Base-by-base conservation (phyloP, 1,140 invertebrate genomes). In the Spodoptera frugiperda region DNA sequence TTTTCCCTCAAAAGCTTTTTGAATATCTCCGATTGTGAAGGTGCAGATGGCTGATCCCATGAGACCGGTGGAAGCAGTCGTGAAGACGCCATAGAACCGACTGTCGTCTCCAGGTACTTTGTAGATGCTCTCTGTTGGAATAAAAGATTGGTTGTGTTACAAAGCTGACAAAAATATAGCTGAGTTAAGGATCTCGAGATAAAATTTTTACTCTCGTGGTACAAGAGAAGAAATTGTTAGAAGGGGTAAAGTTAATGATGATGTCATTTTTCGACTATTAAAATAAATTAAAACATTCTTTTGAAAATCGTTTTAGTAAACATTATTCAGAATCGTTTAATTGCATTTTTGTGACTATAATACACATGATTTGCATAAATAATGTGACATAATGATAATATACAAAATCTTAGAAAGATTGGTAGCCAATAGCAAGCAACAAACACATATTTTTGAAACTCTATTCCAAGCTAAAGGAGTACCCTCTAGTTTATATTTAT, bases 51-150 rank as follows among this genome's bases (percentile, higher is more conserved):
- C 98, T 33, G 98, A 99, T 1, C 98, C 98, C 95, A 97, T 97
- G 59, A 99, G 95, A 8, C 98, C 98, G 84, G 98, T 99, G 76
- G 97, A 98, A 19, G 97, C 97, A 0, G 98, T 99, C 9, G 98
- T 98, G 90, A 99, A 99, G n/a, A 98, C 97, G 12, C 97, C 98
- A 90, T 99, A 99, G 93, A 99, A 98, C 72, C 97, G 96, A 65
- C 96, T 97, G 88, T 98, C 97, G 86, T 98, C 96, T 55, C 96
- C 96, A 6, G 98, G 97, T 78, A 98, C 96, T 94, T 98, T 97
- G 95, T 98, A 97, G 88, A 98, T 96, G 81, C 97, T 97, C 95
- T 99, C 97, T 98, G 95, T 78, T 54, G 49, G 81, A 71, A 80
- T 79, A 95, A 84, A 79, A 39, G 71, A 19, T 15, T 30, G 11